phyloP scores from a whole-genome alignment of 2,888 invertebrate genomes.

The Lydus trimaculatus region DNA sequence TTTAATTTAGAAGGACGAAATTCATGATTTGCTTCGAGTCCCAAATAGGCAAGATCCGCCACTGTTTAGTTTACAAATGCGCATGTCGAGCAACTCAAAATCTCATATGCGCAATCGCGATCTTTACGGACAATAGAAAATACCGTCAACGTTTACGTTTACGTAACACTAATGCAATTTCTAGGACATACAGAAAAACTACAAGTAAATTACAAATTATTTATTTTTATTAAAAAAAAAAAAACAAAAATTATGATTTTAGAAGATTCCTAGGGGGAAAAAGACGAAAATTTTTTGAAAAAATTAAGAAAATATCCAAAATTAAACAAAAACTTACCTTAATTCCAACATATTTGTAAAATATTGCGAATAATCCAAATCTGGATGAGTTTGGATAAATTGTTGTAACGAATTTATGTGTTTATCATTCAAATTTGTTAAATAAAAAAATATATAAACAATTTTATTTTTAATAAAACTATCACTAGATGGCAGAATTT shows the following conservation, averaged over 20 bases:
- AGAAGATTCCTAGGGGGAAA: not conserved
- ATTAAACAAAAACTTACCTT: slow-evolving; percentile 20
- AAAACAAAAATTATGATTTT: not conserved
- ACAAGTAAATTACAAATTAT: too few relatives aligned
- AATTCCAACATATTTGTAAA: slow-evolving; percentile 31
- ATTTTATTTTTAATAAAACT: slow-evolving; percentile 36
- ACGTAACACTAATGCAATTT: too few relatives aligned
- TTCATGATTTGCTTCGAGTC: too few relatives aligned
- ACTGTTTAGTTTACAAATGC: too few relatives aligned
- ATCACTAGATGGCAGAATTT: slow-evolving; percentile 27
- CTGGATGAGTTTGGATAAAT: slow-evolving; percentile 14
- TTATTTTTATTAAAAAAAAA: too few relatives aligned
- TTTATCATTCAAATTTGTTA: slow-evolving; percentile 20
- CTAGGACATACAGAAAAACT: too few relatives aligned
- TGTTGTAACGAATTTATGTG: slow-evolving; percentile 5
- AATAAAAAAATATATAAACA: slow-evolving; percentile 39
- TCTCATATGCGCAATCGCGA: too few relatives aligned
- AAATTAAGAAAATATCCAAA: not conserved
- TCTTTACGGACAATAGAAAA: too few relatives aligned
- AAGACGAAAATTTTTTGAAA: not conserved
- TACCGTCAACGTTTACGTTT: too few relatives aligned
- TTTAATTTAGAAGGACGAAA: too few relatives aligned
- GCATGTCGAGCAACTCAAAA: too few relatives aligned
- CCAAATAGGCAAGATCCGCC: too few relatives aligned
- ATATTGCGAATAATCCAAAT: slow-evolving; percentile 23